Base-by-base conservation (phyloP, 2,113 vertebrate genomes). In the Hyaena hyaena region DNA sequence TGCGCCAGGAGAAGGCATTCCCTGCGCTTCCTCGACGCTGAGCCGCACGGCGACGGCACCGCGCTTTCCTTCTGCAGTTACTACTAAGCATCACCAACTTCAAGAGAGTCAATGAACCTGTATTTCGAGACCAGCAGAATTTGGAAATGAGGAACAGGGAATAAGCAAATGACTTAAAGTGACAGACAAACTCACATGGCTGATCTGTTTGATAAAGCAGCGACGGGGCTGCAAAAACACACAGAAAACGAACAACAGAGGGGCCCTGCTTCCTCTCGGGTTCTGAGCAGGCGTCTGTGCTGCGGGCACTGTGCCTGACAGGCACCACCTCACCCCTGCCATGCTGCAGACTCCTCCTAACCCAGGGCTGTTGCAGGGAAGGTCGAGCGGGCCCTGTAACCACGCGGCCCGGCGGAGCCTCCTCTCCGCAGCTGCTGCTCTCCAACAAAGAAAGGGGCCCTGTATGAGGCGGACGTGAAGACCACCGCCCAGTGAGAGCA, bases 71-170 rank as follows among this genome's bases (percentile, higher is more conserved):
- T 43, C 10, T 16, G 1, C 4, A 11, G 31, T 39, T 12, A n/a
- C 17, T 11, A 11, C 15, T 17, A 61, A 33, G 33, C 11, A 55
- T 23, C 81, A 5, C 39, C 45, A 43, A n/a, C 7, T 2, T 63
- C 39, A 55, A 71, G 2, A 61, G n/a, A 31, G n/a, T 10, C 48
- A 58, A 19, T 7, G 2, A 79, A 43, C 15, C 65, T 16, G 8
- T 10, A 39, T 7, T 66, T 19, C 55, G 24, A 66, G 23, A 69
- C 73, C 26, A 86, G 9, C 80, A 61, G 33, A 45, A 58, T 15
- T 3, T 23, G 12, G 43, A 79, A 74, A 5, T 0, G 0, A 1
- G 7, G 7, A 12, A 63, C 26, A 26, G 0, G 23, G 17, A 53
- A 68, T 0, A n/a, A 74, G 65, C 55, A 7, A 17, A 9, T 2